A percentile compares a stretch with the other conserved stretches of the same genome.
Evolutionary conservation across 2,888 invertebrate species (phyloP).

Genomic region (Eristalis arbustorum): DNA sequence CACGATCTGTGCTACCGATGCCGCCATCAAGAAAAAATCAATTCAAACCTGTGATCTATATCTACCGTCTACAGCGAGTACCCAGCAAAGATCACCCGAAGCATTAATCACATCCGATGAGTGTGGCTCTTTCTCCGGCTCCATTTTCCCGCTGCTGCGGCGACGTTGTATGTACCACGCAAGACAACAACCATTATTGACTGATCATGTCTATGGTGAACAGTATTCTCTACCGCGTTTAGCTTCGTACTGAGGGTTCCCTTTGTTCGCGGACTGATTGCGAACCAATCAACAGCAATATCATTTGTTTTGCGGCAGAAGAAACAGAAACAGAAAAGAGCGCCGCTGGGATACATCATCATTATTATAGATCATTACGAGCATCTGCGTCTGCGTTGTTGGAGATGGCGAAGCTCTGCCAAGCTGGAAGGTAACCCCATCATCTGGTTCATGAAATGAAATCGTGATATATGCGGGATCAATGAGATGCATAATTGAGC

Average conservation of each 20-base stretch:
- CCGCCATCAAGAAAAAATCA: slow-evolving; percentile 39
- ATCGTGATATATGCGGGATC: slow-evolving; percentile 72
- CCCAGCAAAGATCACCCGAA: slow-evolving; percentile 35
- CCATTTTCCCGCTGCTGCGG: slow-evolving; percentile 32
- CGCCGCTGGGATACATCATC: slow-evolving; percentile 28
- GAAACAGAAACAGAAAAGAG: slow-evolving; percentile 41
- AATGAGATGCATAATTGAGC: slow-evolving; percentile 79
- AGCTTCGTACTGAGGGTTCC: slow-evolving; percentile 52
- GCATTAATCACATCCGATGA: slow-evolving; percentile 64
- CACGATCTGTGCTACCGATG: slow-evolving; percentile 51
- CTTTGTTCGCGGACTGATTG: slow-evolving; percentile 62
- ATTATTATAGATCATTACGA: slow-evolving; percentile 13
- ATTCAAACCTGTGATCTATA: slow-evolving; percentile 60
- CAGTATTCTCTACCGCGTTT: slow-evolving; percentile 56
- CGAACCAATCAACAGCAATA: slow-evolving; percentile 68
- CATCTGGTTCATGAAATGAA: slow-evolving; percentile 59
- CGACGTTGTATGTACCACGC: slow-evolving; percentile 20
- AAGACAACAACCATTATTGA: slow-evolving; percentile 54
- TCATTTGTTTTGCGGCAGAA: slow-evolving; percentile 64
- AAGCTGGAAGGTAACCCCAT: slow-evolving; percentile 32
- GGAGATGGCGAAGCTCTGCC: background rate
- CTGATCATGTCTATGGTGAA: slow-evolving; percentile 62
- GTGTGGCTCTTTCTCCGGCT: slow-evolving; percentile 39
- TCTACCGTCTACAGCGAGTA: slow-evolving; percentile 51
- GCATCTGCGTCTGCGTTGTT: slow-evolving; percentile 23